Evolutionary conservation across 2,113 vertebrate genomes (phyloP).

Genomic region (Cyphomyrus plagiostoma): DNA sequence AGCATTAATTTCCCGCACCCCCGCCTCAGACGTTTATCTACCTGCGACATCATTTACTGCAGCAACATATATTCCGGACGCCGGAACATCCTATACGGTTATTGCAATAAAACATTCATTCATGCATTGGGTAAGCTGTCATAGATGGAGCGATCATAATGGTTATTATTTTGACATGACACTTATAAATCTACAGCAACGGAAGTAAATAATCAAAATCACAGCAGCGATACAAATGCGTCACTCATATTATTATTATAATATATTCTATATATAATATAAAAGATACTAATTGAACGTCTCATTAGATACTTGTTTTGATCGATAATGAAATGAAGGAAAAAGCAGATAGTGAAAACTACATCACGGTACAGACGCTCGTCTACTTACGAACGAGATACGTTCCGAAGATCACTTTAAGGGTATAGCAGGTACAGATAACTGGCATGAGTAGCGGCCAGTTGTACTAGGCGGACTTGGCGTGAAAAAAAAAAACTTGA

Average conservation of each 20-base stretch:
- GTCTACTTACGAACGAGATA: no score
- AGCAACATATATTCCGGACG: background rate
- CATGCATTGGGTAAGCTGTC: background rate
- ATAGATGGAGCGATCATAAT: background rate
- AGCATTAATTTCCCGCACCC: background rate
- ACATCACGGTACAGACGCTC: background rate
- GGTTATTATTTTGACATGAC: background rate
- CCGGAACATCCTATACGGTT: background rate
- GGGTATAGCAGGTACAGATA: no score
- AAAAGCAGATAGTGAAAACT: background rate
- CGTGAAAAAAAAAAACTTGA: no score
- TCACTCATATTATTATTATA: background rate
- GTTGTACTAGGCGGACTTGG: no score
- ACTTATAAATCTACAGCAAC: background rate
- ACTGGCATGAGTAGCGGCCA: no score
- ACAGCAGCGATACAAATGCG: background rate
- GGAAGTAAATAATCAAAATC: background rate
- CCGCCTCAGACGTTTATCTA: background rate
- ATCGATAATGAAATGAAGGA: background rate
- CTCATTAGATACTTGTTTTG: background rate
- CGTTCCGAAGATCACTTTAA: no score
- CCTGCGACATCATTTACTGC: background rate
- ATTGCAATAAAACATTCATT: background rate
- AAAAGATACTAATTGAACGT: background rate
- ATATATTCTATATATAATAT: no score